Evolutionary conservation across 1,140 invertebrate genomes (phyloP), one percentile per base, ranked within the genome.

Genomic region (Geopemphigus sp.): DNA sequence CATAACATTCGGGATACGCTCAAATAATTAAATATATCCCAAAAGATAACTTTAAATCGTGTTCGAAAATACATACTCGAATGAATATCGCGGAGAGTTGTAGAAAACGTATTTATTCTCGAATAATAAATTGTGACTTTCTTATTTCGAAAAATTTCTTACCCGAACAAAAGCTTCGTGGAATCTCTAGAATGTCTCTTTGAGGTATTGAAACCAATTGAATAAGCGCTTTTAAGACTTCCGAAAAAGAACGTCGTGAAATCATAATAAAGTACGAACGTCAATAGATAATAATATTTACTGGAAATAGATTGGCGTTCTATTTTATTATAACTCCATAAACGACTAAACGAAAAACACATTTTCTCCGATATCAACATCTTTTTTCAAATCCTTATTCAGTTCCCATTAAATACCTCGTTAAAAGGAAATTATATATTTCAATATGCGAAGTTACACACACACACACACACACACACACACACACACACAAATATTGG

Each of bases 261-360:
- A 39, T 8, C 32, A 39, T 22, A 66, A 66, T 11, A 66, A 4
- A 66, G 22, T 22, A 3, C 5, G 22, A 17, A 14, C 15, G n/a
- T 24, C n/a, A 17, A 45, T 39, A 63, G 12, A 66, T 47, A 66
- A 66, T n/a, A 24, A 66, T 5, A 66, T 47, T 66, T 66, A 66
- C 32, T 14, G 0, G 14, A 45, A 66, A 47, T 66, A 45, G 32
- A 39, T n/a, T 39, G 32, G 3, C 3, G 8, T 39, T 39, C 64
- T 32, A 66, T 12, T 19, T 47, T 66, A 32, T 32, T 45, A 45
- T 2, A 32, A 66, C 22, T 66, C 64, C 64, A 66, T 66, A 24
- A 66, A 66, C 1, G 64, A 66, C 64, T 32, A 66, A 11, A 66
- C 39, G 32, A 8, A 39, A 39, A 39, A 39, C 32, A 15, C 32